Base-by-base conservation (phyloP, 1,140 invertebrate species). In the Zaprionus vittiger region DNA sequence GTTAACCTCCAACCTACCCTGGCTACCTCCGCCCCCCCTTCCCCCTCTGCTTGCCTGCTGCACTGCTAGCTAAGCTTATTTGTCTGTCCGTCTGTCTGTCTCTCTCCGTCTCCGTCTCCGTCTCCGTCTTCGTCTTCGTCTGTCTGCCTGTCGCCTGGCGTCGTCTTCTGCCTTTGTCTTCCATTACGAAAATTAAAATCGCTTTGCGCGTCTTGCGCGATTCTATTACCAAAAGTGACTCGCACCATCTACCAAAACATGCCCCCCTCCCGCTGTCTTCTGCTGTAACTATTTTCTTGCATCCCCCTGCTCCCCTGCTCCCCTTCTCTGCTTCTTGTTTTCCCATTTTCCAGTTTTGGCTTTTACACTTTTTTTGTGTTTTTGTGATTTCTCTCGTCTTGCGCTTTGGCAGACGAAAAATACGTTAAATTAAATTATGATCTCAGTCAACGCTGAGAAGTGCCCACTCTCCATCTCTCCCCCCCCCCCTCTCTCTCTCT, bases 351-450 rank as follows among this genome's bases (percentile, higher is more conserved):
- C 47, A 52, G 47, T 14, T 14, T 52, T 52, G 28, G 56, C 59
- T 62, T 49, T 61, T 66, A 31, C 69, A 62, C 49, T 77, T 37
- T 41, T 62, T 62, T 44, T 62, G 28, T 80, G 37, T 80, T 67
- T 89, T 67, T 81, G 76, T 73, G 85, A 81, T 70, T 79, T 85
- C 54, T 85, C 60, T 64, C 75, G 76, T 85, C 79, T 89, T 90
- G 78, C 76, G 78, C 73, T 89, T 77, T 74, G 77, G 73, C 81
- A 68, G 73, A 76, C 63, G 79, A 77, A 90, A 90, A 90, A 90
- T 85, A 85, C 86, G 86, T 90, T 90, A 89, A 89, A 89, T 89
- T 89, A 91, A 89, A 89, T 89, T 89, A 89, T 89, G 85, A 89
- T 89, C 90, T 85, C 81, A 81, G 86, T 73, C 56, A 49, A 9